phyloP scores from a whole-genome alignment of 2,888 invertebrate genomes.

The Oegoconia quadripuncta region DNA sequence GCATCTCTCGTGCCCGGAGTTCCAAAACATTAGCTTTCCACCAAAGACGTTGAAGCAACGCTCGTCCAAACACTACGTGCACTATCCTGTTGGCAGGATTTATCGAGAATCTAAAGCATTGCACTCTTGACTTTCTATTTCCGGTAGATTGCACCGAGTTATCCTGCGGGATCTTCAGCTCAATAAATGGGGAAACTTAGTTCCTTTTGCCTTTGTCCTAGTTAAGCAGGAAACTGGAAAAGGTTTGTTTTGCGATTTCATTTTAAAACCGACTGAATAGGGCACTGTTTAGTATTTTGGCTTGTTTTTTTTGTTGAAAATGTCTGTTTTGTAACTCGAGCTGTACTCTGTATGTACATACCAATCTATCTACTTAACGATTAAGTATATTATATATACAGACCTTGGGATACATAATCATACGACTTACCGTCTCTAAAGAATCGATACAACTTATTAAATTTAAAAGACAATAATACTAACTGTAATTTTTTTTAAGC shows the following conservation, averaged over 20 bases:
- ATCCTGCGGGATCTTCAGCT: constrained; percentile 51
- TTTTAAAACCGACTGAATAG: no score
- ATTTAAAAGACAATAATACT: no score
- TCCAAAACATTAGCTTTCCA: constrained; percentile 14
- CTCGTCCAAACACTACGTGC: constrained; percentile 21
- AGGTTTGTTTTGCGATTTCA: background rate
- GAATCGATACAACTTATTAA: no score
- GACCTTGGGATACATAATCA: no score
- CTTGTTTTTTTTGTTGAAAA: no score
- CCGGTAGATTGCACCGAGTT: constrained; percentile 48
- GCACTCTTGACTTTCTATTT: constrained; percentile 68
- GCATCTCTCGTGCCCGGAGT: background rate
- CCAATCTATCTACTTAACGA: no score
- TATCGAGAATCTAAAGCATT: constrained; percentile 50
- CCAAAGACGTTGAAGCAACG: constrained; percentile 17
- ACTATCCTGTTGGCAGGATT: constrained; percentile 29
- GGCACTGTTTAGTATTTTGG: no score
- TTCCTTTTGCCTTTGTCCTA: constrained; percentile 52
- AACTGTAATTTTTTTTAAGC: no score
- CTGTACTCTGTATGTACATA: no score
- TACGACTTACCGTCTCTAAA: no score
- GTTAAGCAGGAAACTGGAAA: constrained; percentile 33
- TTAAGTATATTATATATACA: no score
- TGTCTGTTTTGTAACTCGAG: no score
- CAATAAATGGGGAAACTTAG: constrained; percentile 61